These are phyloP conservation scores for Esox masquinongy DNA, from an alignment of 2,797 vertebrate species.

Conservation along the genomic window DNA sequence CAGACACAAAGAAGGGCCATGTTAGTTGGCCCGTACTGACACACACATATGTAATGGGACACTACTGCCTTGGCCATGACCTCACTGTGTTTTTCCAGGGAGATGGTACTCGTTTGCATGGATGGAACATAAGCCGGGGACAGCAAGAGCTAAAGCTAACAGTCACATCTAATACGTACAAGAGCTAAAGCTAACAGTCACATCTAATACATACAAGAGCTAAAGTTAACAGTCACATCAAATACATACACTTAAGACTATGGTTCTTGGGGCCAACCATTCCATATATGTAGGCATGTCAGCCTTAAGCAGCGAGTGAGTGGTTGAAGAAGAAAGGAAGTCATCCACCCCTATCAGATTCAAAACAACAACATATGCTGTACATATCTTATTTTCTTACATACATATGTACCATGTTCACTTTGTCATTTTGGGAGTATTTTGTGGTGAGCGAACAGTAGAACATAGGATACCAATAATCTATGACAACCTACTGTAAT, in stretches of 20 bases:
- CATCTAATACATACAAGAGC: neutral
- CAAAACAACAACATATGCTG: neutral
- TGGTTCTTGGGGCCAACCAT: neutral
- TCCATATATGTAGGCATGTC: neutral
- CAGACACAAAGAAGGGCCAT: conserved; percentile 42
- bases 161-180: neutral
- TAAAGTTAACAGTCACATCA: neutral
- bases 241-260: conserved; percentile 17
- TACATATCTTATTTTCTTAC: neutral
- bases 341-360: neutral
- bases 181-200: neutral
- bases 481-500: neutral
- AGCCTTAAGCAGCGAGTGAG: neutral
- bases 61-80: conserved; percentile 65
- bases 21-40: conserved; percentile 56
- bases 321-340: neutral
- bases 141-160: neutral
- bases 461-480: neutral
- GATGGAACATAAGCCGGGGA: neutral
- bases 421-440: neutral
- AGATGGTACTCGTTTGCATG: conserved; percentile 5
- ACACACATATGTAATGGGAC: conserved; percentile 71
- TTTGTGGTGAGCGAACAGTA: neutral
- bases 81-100: conserved; percentile 71
- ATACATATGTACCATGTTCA: neutral